These are phyloP conservation scores for Sebastes diaconus DNA, from an alignment of 2,797 vertebrate genomes.

Conservation along the genomic window DNA sequence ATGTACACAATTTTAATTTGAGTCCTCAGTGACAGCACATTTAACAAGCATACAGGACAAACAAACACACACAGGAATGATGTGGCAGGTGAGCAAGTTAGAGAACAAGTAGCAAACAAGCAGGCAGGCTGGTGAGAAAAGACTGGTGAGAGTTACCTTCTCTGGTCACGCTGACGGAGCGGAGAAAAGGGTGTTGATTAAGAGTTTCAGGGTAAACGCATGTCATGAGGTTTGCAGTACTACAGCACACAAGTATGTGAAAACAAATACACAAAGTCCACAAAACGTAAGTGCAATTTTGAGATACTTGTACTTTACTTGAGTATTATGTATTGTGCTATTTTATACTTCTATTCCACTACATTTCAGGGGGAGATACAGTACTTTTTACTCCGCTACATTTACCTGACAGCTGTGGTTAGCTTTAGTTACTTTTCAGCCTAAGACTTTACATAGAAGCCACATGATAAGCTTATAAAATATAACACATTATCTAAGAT, in stretches of 20 bases:
- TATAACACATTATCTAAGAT: neutral
- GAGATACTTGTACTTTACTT: neutral
- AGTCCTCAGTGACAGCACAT: slow-evolving; percentile 21
- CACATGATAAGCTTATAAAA: neutral
- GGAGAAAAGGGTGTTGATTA: slow-evolving; percentile 58
- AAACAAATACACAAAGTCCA: neutral
- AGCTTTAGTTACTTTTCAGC: neutral
- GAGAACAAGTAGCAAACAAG: slow-evolving; percentile 47
- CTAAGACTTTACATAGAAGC: neutral
- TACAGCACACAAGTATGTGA: neutral
- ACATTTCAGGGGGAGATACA: neutral
- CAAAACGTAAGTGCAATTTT: neutral
- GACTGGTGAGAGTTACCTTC: slow-evolving; percentile 17
- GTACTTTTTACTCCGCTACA: neutral
- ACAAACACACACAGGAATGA: slow-evolving; percentile 2
- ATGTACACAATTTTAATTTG: slow-evolving; percentile 41
- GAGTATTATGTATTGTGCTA: neutral
- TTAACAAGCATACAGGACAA: slow-evolving; percentile 35
- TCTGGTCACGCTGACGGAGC: slow-evolving; percentile 18
- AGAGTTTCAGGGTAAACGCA: slow-evolving; percentile 49
- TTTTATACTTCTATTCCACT: neutral
- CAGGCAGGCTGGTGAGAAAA: slow-evolving; percentile 35
- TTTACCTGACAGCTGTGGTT: neutral
- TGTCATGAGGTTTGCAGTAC: slow-evolving; percentile 22
- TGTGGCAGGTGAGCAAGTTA: slow-evolving; percentile 43